Evolutionary conservation across 2,797 vertebrate species (phyloP).

Genomic region (Oreochromis mossambicus): DNA sequence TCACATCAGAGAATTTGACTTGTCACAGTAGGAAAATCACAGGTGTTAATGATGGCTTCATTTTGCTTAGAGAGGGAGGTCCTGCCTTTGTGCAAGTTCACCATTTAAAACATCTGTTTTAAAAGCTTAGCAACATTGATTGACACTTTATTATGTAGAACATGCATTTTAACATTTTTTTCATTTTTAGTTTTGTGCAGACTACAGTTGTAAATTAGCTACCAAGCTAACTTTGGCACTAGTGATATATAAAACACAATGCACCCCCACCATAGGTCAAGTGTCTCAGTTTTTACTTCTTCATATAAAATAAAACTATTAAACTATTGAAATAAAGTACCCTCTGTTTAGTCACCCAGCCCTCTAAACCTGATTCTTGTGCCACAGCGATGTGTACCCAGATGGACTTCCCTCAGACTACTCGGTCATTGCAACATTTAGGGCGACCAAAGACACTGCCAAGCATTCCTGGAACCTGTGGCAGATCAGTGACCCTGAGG

Average conservation of each 20-base stretch:
- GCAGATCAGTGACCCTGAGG: slow-evolving; percentile 75
- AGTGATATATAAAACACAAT: background rate
- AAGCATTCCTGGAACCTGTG: slow-evolving; percentile 74
- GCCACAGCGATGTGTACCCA: slow-evolving; percentile 67
- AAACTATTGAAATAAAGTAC: background rate
- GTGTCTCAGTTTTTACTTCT: background rate
- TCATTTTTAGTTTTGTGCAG: background rate
- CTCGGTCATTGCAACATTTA: slow-evolving; percentile 75
- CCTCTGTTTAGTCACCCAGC: background rate
- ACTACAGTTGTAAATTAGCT: background rate
- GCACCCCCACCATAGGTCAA: background rate
- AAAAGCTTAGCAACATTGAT: background rate
- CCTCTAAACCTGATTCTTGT: slow-evolving; percentile 1
- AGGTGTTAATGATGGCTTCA: background rate
- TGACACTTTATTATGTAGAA: background rate
- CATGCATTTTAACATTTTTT: background rate
- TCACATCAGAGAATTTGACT: background rate
- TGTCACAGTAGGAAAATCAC: background rate
- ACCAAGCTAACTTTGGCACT: background rate
- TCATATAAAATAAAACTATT: background rate
- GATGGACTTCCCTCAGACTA: slow-evolving; percentile 75
- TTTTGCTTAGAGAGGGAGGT: background rate
- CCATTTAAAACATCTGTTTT: background rate
- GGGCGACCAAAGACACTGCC: slow-evolving; percentile 60
- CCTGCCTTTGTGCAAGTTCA: background rate